Evolutionary conservation across 1,140 invertebrate species (phyloP), one percentile per base, ranked within the genome.

Genomic region (Amyelois transitella): DNA sequence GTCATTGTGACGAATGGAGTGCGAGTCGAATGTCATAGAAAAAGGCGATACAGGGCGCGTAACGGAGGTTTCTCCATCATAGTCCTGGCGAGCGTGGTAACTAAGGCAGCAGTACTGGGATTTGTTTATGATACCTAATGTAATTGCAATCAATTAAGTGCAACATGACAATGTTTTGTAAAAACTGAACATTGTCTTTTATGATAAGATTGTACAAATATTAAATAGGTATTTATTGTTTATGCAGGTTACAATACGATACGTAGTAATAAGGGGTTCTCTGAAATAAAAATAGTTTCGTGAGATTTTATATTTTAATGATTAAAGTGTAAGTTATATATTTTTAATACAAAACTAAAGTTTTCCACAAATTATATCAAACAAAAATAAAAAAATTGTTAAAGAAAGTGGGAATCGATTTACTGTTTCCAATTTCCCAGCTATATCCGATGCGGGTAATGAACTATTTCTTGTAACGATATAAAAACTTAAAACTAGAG

Each of bases 11-110:
- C 71, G 73, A 72, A 79, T 82, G 70, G 72, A 80, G 77, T 83
- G 81, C 78, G 84, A 84, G 77, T 79, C 84, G 81, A 87, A 87
- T 87, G 55, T 65, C 61, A 60, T 77, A 81, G 64, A 78, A 86
- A n/a, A 85, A 81, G 81, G 84, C 65, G 69, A 85, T 80, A 80
- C 76, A 62, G 84, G 81, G 71, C 84, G 64, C 49, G 18, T 87
- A 87, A 84, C 84, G 84, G 84, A 52, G 52, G 52, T 52, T 63
- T 47, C 53, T 60, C 19, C n/a, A 12, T 53, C 54, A 48, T 43
- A 61, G 55, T 72, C 62, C 67, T 73, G 67, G 56, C 61, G 44
- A 55, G 12, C 17, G 21, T 19, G 6, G 54, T 65, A 66, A 63
- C 57, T 52, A 55, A 74, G 69, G 61, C 64, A 75, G 32, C 64